Percentiles rank a stretch among this genome's conserved stretches.
Evolutionary conservation across 1,140 invertebrate genomes (phyloP).

Genomic region (Drosophila miranda): DNA sequence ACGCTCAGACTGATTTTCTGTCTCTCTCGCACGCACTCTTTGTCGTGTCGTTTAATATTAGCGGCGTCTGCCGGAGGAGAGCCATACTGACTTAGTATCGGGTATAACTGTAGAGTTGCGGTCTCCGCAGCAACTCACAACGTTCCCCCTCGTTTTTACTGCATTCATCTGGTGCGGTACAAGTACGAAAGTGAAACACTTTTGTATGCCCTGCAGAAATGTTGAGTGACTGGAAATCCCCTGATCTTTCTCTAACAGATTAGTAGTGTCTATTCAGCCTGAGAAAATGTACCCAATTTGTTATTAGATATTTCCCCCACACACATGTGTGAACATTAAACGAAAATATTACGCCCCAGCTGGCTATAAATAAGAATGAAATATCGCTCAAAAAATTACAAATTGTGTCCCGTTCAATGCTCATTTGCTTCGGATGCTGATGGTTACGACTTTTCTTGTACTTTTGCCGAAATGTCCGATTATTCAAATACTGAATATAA

Average conservation of each 20-base stretch:
- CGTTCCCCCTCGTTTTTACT: too few species aligned
- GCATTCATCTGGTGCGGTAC: too few species aligned
- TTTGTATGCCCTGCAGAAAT: too few species aligned
- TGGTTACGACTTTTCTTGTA: constrained; percentile 9
- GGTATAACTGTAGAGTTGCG: too few species aligned
- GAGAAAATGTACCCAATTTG: constrained; percentile 28
- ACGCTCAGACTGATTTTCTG: too few species aligned
- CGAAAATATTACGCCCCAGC: constrained; percentile 56
- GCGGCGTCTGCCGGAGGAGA: too few species aligned
- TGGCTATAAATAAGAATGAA: constrained; percentile 71
- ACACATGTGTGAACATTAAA: constrained; percentile 56
- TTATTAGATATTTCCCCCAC: constrained; percentile 41
- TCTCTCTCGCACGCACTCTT: too few species aligned
- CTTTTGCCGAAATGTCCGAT: constrained; percentile 23
- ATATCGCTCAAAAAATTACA: constrained; percentile 48
- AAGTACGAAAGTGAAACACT: too few species aligned
- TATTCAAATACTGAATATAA: constrained; percentile 13
- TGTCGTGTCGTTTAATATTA: too few species aligned
- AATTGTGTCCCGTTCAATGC: constrained; percentile 46
- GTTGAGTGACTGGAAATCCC: background rate
- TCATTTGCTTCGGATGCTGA: constrained; percentile 16
- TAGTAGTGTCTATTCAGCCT: constrained; percentile 15
- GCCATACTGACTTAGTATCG: too few species aligned
- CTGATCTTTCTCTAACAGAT: background rate
- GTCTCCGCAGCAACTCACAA: too few species aligned